Conservation (phyloP, 2,888 invertebrate genomes). For the Rapana venosa region DNA sequence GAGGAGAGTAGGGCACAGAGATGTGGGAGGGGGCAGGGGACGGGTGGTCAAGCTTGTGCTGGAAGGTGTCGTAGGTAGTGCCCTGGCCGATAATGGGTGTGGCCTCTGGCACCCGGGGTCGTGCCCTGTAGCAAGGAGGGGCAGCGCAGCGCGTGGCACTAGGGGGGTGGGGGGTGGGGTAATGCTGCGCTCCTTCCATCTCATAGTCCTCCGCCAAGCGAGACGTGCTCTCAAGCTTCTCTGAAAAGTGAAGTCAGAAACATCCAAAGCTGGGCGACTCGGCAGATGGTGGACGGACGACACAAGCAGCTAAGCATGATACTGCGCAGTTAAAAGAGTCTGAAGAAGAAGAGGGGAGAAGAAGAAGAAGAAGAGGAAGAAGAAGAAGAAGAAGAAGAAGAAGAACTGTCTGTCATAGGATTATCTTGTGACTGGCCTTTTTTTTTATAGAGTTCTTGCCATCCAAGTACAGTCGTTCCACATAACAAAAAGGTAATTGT, state of each 20-base stretch:
- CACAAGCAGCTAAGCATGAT: no score
- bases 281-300: neutral
- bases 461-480: no score
- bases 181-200: neutral
- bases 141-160: slow-evolving; percentile 11
- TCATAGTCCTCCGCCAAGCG: neutral
- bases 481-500: no score
- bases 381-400: no score
- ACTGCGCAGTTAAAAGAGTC: no score
- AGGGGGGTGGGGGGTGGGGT: neutral
- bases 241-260: neutral
- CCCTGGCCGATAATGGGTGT: slow-evolving; percentile 42
- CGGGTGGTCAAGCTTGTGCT: slow-evolving; percentile 51
- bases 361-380: no score
- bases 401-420: no score
- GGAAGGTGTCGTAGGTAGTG: slow-evolving; percentile 44
- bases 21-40: slow-evolving; percentile 48
- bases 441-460: no score
- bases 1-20: slow-evolving; percentile 47
- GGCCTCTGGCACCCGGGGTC: slow-evolving; percentile 44
- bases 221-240: neutral
- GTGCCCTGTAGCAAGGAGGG: slow-evolving; percentile 44
- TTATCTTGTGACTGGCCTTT: no score
- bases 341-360: no score
- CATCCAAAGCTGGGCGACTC: neutral